phyloP scores from a whole-genome alignment of 2,113 vertebrate species.

The Plecturocebus donacophilus region DNA sequence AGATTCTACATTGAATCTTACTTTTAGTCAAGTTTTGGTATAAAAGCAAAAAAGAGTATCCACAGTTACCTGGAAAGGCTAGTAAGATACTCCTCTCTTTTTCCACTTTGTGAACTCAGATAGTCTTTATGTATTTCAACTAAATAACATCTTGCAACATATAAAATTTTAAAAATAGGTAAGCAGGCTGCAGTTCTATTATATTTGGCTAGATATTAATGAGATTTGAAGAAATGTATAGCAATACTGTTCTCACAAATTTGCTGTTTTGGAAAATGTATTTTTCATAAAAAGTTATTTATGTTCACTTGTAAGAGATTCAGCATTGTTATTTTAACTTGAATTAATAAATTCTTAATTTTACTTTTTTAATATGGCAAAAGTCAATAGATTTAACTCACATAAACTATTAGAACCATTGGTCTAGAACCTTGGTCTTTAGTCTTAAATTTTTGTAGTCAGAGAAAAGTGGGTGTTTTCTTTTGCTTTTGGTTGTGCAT shows the following conservation, averaged over 20 bases:
- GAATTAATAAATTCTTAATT: not conserved
- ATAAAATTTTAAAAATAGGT: not conserved
- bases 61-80: not conserved
- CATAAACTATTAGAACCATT: not conserved
- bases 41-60: not conserved
- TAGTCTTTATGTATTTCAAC: not conserved
- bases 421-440: not conserved
- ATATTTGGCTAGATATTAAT: not conserved
- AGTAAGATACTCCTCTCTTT: not conserved
- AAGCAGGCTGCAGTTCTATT: not conserved
- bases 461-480: not conserved
- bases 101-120: not conserved
- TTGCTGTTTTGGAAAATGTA: not conserved
- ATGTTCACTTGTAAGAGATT: not conserved
- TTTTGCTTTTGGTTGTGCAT: not conserved
- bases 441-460: not conserved
- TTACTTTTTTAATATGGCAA: not conserved
- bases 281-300: not conserved
- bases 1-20: not conserved
- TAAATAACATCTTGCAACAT: not conserved
- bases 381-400: not conserved
- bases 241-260: not conserved
- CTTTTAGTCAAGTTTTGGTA: not conserved
- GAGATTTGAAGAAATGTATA: conserved; percentile 7
- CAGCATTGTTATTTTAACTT: not conserved